Conservation (phyloP, 2,888 invertebrate species). For the Achlya flavicornis region DNA sequence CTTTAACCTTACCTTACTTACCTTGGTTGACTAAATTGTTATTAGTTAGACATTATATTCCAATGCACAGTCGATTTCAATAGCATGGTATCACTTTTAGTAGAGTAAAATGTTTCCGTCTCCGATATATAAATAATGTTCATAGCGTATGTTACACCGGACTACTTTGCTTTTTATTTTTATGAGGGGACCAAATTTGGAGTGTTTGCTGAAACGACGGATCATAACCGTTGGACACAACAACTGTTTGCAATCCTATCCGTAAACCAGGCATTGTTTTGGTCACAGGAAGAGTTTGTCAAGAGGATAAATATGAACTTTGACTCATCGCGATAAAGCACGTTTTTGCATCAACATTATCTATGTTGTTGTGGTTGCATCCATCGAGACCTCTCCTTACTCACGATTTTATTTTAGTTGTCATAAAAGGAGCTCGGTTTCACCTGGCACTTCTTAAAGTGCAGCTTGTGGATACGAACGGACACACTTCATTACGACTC, state of each 20-base stretch:
- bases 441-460: constrained; percentile 63
- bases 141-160: constrained; percentile 63
- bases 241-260: constrained; percentile 75
- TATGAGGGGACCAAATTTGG: constrained; percentile 77
- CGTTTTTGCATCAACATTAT: constrained; percentile 37
- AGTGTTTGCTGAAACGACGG: constrained; percentile 73
- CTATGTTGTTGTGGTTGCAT: constrained; percentile 56
- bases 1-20: background rate
- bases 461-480: constrained; percentile 46
- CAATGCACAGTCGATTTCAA: too few relatives aligned
- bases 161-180: constrained; percentile 73
- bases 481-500: constrained; percentile 64
- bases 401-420: constrained; percentile 66
- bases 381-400: constrained; percentile 54
- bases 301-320: constrained; percentile 44
- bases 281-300: constrained; percentile 43
- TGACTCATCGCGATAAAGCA: constrained; percentile 40
- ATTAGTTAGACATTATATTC: constrained; percentile 24
- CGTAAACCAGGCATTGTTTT: constrained; percentile 65
- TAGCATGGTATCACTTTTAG: background rate
- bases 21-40: constrained; percentile 15
- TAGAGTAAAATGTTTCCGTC: background rate
- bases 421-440: constrained; percentile 65
- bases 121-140: constrained; percentile 54
- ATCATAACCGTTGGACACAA: constrained; percentile 79